Evolutionary conservation across 1,140 invertebrate genomes (phyloP).

Genomic region (Microplitis mediator): DNA sequence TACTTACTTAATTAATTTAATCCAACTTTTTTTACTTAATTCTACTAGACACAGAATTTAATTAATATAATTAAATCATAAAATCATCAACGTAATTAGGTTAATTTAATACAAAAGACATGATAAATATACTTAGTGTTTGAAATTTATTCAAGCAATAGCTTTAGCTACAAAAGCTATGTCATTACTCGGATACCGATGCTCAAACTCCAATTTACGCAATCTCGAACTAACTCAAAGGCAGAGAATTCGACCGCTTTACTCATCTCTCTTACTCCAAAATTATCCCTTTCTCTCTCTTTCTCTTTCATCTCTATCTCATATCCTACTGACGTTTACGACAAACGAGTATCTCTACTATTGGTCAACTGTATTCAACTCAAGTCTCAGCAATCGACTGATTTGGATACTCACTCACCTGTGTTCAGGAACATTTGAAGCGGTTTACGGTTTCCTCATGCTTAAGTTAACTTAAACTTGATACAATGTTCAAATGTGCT

Average conservation of each 20-base stretch:
- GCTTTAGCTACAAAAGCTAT: slow-evolving; percentile 16
- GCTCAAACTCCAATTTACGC: slow-evolving; percentile 35
- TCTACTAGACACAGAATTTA: neutral
- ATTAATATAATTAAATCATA: too few relatives aligned
- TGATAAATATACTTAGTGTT: neutral
- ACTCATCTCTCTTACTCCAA: neutral
- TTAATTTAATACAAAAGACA: neutral
- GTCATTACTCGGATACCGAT: slow-evolving; percentile 38
- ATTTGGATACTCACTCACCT: slow-evolving; percentile 1
- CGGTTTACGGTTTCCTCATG: slow-evolving; percentile 12
- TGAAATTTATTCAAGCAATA: slow-evolving; percentile 5
- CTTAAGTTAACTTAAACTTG: slow-evolving; percentile 15
- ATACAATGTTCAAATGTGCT: slow-evolving; percentile 10
- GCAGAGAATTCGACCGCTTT: slow-evolving; percentile 3
- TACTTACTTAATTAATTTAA: neutral
- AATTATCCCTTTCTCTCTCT: neutral
- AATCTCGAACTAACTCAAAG: slow-evolving; percentile 21
- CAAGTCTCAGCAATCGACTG: slow-evolving; percentile 12
- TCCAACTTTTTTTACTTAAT: neutral
- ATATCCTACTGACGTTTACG: slow-evolving; percentile 13
- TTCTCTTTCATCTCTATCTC: neutral
- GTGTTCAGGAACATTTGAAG: slow-evolving; percentile 13
- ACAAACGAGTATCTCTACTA: slow-evolving; percentile 21
- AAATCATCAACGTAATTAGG: slow-evolving; percentile 15
- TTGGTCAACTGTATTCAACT: slow-evolving; percentile 22